Evolutionary conservation across 2,797 vertebrate genomes (phyloP).

Genomic region (Mus minutoides): DNA sequence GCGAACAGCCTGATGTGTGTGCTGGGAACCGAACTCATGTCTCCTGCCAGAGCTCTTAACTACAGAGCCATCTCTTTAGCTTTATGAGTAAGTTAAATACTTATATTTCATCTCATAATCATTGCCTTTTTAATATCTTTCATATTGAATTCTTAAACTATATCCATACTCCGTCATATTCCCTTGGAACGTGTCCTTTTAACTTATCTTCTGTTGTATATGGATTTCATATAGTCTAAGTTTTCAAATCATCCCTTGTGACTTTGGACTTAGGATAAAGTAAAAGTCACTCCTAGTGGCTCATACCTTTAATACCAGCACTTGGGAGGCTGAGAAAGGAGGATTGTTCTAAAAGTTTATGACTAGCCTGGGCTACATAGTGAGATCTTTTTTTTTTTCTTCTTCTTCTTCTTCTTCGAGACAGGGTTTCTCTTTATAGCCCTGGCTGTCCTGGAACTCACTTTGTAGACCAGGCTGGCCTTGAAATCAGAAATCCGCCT

Average conservation of each 20-base stretch:
- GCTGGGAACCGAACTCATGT: background rate
- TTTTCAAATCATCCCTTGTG: background rate
- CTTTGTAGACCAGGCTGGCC: no score
- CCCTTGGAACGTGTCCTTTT: background rate
- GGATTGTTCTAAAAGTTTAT: background rate
- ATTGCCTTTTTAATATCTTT: background rate
- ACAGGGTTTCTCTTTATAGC: no score
- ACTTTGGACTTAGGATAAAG: slow-evolving; percentile 29
- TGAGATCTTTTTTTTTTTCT: no score
- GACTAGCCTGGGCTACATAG: background rate
- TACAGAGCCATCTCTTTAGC: background rate
- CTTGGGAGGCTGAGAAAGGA: background rate
- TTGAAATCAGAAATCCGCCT: no score
- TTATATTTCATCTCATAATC: background rate
- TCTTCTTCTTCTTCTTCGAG: no score
- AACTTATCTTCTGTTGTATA: background rate
- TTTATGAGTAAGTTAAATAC: background rate
- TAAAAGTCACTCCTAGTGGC: background rate
- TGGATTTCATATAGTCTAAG: background rate
- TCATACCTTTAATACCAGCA: background rate
- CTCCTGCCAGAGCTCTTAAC: background rate
- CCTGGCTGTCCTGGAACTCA: no score
- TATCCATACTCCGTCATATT: background rate
- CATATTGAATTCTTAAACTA: background rate
- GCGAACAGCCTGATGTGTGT: background rate